Percentiles rank a stretch among this genome's conserved stretches.
Conservation (phyloP, 2,113 vertebrate species). For the Aptenodytes forsteri region DNA sequence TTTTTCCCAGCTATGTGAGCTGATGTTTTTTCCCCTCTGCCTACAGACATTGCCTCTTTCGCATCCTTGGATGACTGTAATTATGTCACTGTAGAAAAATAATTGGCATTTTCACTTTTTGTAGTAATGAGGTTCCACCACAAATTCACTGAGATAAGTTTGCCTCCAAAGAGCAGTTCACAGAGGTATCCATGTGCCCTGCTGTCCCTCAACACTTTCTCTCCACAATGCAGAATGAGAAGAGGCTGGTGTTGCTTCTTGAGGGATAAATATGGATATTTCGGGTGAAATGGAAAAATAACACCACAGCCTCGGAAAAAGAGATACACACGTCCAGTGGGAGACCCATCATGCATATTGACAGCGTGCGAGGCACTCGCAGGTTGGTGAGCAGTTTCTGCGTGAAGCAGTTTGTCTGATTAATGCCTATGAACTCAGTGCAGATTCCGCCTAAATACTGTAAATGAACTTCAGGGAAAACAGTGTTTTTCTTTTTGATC, state of each 20-base stretch:
- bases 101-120: not conserved
- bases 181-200: not conserved
- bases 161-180: not conserved
- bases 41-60: not conserved
- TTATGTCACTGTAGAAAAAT: not conserved
- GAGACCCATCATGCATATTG: not conserved
- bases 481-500: conserved; percentile 45
- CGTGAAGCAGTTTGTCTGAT: conserved; percentile 9
- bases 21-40: not conserved
- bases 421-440: not conserved
- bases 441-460: conserved; percentile 16
- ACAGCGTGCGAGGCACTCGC: not conserved
- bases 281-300: not conserved
- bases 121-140: fast-evolving
- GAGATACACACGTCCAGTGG: not conserved
- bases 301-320: not conserved
- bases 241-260: not conserved
- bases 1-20: not conserved
- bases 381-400: not conserved
- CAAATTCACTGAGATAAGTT: not conserved
- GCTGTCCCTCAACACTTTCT: not conserved
- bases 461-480: conserved; percentile 32
- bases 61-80: not conserved
- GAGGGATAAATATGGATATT: not conserved
- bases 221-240: not conserved